Evolutionary conservation across 1,140 invertebrate genomes (phyloP).

Genomic region (Drosophila aff.): DNA sequence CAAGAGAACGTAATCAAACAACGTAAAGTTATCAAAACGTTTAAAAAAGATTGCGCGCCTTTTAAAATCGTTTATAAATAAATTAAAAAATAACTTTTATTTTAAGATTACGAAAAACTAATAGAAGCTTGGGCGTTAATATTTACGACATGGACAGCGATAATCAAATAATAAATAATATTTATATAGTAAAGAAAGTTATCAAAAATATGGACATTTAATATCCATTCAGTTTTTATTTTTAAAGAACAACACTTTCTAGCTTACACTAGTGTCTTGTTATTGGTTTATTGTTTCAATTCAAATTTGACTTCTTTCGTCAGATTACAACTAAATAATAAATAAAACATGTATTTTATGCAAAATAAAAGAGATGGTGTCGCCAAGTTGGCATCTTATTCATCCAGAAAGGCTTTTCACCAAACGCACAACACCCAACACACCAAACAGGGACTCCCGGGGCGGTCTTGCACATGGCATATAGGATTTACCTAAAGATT

Average conservation of each 20-base stretch:
- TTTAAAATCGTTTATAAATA: background rate
- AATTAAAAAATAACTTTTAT: no score
- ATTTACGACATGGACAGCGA: no score
- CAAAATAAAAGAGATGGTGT: constrained; percentile 13
- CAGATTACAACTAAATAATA: constrained; percentile 73
- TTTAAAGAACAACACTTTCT: background rate
- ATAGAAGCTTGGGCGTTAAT: no score
- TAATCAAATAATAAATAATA: no score
- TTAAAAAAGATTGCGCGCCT: background rate
- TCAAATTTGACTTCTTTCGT: constrained; percentile 36
- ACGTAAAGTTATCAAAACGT: background rate
- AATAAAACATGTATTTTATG: constrained; percentile 61
- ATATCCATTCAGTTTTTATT: no score
- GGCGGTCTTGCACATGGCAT: constrained; percentile 33
- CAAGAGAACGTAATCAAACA: background rate
- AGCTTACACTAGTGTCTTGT: constrained; percentile 22
- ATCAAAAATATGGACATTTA: no score
- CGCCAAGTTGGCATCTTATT: background rate
- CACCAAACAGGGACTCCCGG: background rate
- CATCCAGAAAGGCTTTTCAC: constrained; percentile 2
- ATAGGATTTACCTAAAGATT: constrained; percentile 34
- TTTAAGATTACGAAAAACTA: no score
- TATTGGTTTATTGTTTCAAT: constrained; percentile 41
- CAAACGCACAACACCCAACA: constrained; percentile 24
- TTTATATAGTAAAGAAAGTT: no score